phyloP scores from a whole-genome alignment of 2,888 invertebrate genomes.

The Amblyjoppa proteus region DNA sequence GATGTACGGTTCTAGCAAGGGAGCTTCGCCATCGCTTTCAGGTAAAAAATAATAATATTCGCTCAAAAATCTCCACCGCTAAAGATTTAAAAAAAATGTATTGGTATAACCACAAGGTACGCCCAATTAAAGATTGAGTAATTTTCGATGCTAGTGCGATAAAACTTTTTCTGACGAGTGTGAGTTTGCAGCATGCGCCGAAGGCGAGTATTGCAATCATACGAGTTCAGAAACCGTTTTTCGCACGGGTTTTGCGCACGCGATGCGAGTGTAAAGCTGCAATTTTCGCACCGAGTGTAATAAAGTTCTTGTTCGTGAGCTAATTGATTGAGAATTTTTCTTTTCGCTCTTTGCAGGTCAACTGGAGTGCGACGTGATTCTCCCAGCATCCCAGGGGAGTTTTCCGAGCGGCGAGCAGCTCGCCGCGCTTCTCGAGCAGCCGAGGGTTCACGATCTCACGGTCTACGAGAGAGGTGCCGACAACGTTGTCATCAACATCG shows the following conservation, averaged over 20 bases:
- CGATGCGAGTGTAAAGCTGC: not conserved
- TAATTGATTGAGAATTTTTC: not conserved
- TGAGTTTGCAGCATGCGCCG: too few species aligned
- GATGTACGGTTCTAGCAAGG: conserved; percentile 92
- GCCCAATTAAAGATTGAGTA: too few species aligned
- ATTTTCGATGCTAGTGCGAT: too few species aligned
- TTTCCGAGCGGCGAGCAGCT: conserved; percentile 79
- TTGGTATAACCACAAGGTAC: too few species aligned
- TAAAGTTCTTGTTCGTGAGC: not conserved
- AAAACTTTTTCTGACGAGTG: too few species aligned
- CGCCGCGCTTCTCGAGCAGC: conserved; percentile 78
- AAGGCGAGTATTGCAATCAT: too few species aligned
- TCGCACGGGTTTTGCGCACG: too few species aligned
- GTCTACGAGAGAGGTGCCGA: conserved; percentile 80
- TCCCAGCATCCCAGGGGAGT: conserved; percentile 74
- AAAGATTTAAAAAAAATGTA: too few species aligned
- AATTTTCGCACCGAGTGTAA: not conserved
- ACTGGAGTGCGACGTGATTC: conserved; percentile 80
- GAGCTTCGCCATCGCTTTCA: conserved; percentile 91
- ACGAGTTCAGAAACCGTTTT: too few species aligned
- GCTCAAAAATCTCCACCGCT: not conserved
- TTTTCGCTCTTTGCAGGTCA: conserved; percentile 74
- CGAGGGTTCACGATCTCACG: conserved; percentile 79
- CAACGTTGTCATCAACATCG: conserved; percentile 85
- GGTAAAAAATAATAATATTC: conserved; percentile 70